Evolutionary conservation across 2,888 invertebrate species (phyloP).

Genomic region (Galerucella pusilla): DNA sequence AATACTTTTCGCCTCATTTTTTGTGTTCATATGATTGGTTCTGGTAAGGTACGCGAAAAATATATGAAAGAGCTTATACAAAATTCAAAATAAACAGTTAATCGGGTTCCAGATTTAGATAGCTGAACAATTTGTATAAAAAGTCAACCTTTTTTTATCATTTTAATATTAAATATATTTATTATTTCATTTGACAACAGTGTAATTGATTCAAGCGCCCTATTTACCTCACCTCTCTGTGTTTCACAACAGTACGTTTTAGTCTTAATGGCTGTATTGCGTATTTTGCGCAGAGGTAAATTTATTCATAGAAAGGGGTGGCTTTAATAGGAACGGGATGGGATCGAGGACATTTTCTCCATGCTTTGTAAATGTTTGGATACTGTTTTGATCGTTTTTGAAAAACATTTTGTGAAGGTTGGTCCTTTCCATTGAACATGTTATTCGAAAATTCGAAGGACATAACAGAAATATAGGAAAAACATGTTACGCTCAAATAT

Average conservation of each 20-base stretch:
- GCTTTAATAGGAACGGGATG: not conserved
- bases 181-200: no score
- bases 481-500: not conserved
- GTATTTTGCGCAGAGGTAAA: not conserved
- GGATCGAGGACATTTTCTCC: not conserved
- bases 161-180: no score
- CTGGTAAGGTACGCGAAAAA: no score
- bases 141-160: no score
- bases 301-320: not conserved
- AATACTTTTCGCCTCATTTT: no score
- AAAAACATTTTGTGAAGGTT: not conserved
- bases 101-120: no score
- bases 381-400: not conserved
- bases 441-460: slow-evolving; percentile 3
- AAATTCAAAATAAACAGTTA: no score
- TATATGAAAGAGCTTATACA: no score
- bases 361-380: not conserved
- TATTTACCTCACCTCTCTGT: not conserved
- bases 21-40: no score
- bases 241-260: not conserved
- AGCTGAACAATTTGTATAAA: no score
- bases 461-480: not conserved
- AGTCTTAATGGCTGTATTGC: not conserved
- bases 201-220: not conserved
- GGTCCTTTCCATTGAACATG: not conserved